Percentiles rank a stretch among this genome's conserved stretches.
Conservation (phyloP, 2,113 vertebrate genomes). For the Anarrhichthys ocellatus region DNA sequence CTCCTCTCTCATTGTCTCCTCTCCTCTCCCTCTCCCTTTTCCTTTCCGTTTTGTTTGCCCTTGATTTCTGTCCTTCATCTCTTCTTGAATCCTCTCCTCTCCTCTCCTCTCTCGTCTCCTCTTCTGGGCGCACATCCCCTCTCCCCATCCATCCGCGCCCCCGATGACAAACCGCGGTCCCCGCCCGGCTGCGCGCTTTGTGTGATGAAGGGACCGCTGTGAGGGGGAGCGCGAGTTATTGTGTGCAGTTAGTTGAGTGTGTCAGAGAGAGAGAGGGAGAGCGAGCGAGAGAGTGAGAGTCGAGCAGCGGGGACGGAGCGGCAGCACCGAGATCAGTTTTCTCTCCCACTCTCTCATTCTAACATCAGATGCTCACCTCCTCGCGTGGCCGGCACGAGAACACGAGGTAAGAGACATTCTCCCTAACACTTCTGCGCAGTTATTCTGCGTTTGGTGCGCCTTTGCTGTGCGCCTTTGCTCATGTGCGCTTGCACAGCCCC, state of each 20-base stretch:
- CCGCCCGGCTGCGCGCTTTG: slow-evolving; percentile 52
- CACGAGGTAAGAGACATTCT: slow-evolving; percentile 46
- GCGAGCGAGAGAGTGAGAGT: slow-evolving; percentile 11
- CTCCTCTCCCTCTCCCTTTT: neutral
- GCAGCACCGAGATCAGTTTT: slow-evolving; percentile 40
- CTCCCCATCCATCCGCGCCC: slow-evolving; percentile 52
- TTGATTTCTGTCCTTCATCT: neutral
- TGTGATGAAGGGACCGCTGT: slow-evolving; percentile 25
- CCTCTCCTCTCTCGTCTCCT: neutral
- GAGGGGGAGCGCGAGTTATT: slow-evolving; percentile 21
- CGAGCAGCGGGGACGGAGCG: neutral
- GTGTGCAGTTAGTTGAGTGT: slow-evolving; percentile 21
- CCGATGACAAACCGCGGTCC: slow-evolving; percentile 50
- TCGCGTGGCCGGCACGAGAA: slow-evolving; percentile 10
- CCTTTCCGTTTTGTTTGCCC: no score
- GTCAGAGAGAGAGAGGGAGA: slow-evolving; percentile 13
- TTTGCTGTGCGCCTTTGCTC: slow-evolving; percentile 18
- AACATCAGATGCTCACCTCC: slow-evolving; percentile 33
- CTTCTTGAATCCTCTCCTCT: neutral
- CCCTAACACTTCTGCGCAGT: neutral
- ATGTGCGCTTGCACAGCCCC: slow-evolving; percentile 1
- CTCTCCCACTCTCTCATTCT: slow-evolving; percentile 21
- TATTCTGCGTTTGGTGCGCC: neutral
- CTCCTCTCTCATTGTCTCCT: neutral
- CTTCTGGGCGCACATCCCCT: slow-evolving; percentile 3